phyloP scores from a whole-genome alignment of 1,140 invertebrate species.

The Macrobrachium rosenbergii region DNA sequence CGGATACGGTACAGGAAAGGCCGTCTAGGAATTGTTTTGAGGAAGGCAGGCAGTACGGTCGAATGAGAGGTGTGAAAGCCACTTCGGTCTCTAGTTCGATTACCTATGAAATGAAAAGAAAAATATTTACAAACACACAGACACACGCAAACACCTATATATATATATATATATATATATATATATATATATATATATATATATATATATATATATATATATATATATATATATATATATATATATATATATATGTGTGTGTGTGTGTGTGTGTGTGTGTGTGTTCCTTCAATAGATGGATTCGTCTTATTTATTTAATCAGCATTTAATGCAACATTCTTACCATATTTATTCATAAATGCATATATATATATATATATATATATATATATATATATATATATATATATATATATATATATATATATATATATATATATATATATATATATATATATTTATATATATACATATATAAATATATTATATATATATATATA shows the following conservation, averaged over 20 bases:
- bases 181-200: neutral
- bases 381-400: too few relatives aligned
- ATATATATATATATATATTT: too few relatives aligned
- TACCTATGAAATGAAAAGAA: neutral
- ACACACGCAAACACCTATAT: neutral
- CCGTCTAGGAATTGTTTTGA: neutral
- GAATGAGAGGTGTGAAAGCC: neutral
- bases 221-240: slow-evolving; percentile 23
- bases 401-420: too few relatives aligned
- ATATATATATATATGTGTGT: slow-evolving; percentile 1
- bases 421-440: too few relatives aligned
- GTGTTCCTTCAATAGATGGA: too few relatives aligned
- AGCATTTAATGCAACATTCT: too few relatives aligned
- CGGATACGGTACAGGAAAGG: slow-evolving; percentile 15
- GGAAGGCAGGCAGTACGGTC: slow-evolving; percentile 29
- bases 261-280: neutral
- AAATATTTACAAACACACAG: neutral
- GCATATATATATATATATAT: too few relatives aligned
- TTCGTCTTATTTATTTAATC: too few relatives aligned
- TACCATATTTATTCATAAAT: neutral
- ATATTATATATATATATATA: too few relatives aligned
- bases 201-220: slow-evolving; percentile 24
- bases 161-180: neutral
- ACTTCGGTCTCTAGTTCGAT: slow-evolving; percentile 33
- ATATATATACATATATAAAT: too few relatives aligned